A percentile compares a stretch with the other conserved stretches of the same genome.
phyloP scores from a whole-genome alignment of 92 coral and sea anemone genomes.

The Zoanthus sociatus region DNA sequence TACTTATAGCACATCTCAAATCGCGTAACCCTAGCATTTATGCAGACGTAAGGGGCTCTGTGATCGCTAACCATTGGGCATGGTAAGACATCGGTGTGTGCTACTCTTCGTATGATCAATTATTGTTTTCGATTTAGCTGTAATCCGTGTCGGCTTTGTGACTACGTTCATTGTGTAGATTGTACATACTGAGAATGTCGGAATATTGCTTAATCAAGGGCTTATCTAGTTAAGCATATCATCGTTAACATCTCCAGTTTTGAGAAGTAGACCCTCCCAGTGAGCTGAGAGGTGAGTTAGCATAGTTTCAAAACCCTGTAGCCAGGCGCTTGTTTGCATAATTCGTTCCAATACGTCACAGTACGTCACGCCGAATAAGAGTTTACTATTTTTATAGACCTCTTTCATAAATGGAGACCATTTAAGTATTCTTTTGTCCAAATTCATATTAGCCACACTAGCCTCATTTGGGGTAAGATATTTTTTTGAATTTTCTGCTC shows the following conservation, averaged over 20 bases:
- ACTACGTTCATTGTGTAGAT: neutral
- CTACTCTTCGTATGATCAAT: neutral
- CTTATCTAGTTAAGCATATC: neutral
- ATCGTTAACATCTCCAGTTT: neutral
- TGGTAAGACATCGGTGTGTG: neutral
- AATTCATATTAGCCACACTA: no score
- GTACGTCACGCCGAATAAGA: neutral
- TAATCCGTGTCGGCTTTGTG: neutral
- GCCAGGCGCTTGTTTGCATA: neutral
- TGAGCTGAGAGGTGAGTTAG: conserved; percentile 5
- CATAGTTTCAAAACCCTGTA: conserved; percentile 2
- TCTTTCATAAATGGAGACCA: no score
- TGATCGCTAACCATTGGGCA: neutral
- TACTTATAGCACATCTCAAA: neutral
- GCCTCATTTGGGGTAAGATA: no score
- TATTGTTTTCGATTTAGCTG: neutral
- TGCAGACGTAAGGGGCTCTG: neutral
- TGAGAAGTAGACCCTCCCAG: neutral
- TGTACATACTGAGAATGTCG: neutral
- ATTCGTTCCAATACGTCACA: neutral
- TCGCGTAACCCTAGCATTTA: neutral
- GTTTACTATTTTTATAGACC: neutral
- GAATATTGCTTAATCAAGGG: neutral
- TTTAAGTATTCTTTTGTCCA: no score
- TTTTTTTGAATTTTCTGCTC: no score